phyloP scores from a whole-genome alignment of 2,113 vertebrate genomes.

The Sorex fumeus region DNA sequence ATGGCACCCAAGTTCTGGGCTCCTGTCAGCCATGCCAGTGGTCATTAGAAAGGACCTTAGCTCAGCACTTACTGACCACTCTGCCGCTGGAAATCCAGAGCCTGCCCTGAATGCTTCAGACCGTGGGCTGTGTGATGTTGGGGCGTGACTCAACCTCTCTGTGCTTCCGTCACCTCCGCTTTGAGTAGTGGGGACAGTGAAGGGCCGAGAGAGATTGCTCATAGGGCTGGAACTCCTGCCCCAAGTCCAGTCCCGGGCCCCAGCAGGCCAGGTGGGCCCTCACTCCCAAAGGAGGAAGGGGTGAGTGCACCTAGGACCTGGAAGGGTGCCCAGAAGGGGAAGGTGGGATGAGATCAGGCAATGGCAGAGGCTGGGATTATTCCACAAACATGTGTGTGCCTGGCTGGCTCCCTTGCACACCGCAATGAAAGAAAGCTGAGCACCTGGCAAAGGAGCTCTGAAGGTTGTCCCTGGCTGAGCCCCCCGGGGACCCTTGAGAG shows the following conservation, averaged over 20 bases:
- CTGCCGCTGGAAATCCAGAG: neutral
- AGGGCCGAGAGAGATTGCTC: no score
- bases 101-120: neutral
- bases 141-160: neutral
- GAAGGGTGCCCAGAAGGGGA: constrained; percentile 75
- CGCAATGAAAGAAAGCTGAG: no score
- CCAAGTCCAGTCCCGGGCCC: no score
- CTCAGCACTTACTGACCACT: fast-evolving
- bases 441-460: no score
- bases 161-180: neutral
- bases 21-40: neutral
- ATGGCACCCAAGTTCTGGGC: neutral
- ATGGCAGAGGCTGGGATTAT: no score
- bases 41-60: neutral
- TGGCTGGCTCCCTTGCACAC: no score
- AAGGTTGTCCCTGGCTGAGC: no score
- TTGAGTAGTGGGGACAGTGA: neutral
- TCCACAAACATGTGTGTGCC: no score
- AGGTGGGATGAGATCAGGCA: constrained; percentile 63
- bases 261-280: no score
- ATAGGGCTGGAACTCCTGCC: no score
- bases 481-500: constrained; percentile 64
- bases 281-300: no score
- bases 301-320: constrained; percentile 2
- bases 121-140: neutral